Evolutionary conservation across 2,797 vertebrate genomes (phyloP).

Genomic region (Sebastes hubbsi): DNA sequence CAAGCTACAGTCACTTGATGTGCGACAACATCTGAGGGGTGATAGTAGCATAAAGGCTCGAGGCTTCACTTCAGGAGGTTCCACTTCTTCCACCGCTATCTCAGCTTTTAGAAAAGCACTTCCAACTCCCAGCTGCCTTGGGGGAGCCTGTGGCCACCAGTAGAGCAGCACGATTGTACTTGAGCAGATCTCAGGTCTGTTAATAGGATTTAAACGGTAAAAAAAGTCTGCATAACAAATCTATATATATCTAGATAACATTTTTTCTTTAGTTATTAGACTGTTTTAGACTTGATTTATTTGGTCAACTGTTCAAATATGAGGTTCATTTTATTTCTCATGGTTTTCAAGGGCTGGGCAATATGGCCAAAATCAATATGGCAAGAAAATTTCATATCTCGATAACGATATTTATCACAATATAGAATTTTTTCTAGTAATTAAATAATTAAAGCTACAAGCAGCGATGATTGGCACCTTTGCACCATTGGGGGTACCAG

Average conservation of each 20-base stretch:
- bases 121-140: slow-evolving; percentile 7
- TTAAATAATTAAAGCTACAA: no score
- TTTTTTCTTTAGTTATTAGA: not conserved
- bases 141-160: slow-evolving; percentile 9
- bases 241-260: not conserved
- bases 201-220: not conserved
- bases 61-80: slow-evolving; percentile 47
- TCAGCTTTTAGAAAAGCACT: slow-evolving; percentile 26
- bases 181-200: not conserved
- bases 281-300: not conserved
- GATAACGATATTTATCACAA: no score
- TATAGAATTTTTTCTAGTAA: rapidly evolving
- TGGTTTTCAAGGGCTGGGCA: no score
- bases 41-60: slow-evolving; percentile 19
- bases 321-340: no score
- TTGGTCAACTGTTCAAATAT: no score
- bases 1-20: slow-evolving; percentile 27
- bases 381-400: rapidly evolving
- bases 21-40: slow-evolving; percentile 27
- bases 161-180: not conserved
- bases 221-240: not conserved
- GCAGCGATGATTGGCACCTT: no score
- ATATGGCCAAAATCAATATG: rapidly evolving
- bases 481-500: no score
- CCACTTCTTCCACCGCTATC: slow-evolving; percentile 7